Base-by-base conservation (phyloP, 2,888 invertebrate genomes). In the Chloroclystis v-ata region DNA sequence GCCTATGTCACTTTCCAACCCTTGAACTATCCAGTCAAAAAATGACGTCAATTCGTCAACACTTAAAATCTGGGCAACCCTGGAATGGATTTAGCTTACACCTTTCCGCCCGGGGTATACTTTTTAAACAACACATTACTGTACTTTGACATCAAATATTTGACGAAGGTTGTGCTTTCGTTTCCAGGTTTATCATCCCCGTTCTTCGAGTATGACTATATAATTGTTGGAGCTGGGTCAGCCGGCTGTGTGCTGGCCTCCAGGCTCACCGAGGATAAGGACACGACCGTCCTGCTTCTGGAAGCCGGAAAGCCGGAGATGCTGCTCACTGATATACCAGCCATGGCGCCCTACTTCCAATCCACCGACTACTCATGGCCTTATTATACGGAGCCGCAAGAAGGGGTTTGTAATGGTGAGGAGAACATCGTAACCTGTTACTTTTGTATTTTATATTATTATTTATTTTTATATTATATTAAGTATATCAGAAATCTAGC, bases 321-420 rank as follows among this genome's bases (percentile, higher is more conserved):
- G 67, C 58, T 89, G 14, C 60, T 90, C 1, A 89, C 89, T 1
- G 90, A 91, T 47, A 72, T 91, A 3, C 91, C 92, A 0, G 72
- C 86, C 0, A 46, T 91, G 43, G 90, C 89, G 0, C 85, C 89
- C 0, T 89, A 88, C 64, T 89, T 91, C 39, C 91, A 91, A 59
- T 69, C 89, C 30, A 90, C 91, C 0, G 89, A 90, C 32, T 91
- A 91, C 62, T 91, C 93, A 55, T 94, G 94, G 94, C 91, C 90
- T 37, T 94, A 92, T 72, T 89, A 89, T 35, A 91, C 92, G 52
- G 91, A 91, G 59, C 91, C 89, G 0, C 92, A 93, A 60, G 79
- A 84, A 1, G 82, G 82, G 11, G 89, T 91, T 1, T 93, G 93
- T 49, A 77, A 83, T 41, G 90, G 91, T 87, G 35, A 60, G n/a